phyloP scores from a whole-genome alignment of 2,797 vertebrate species.

The Acrossocheilus wenchowensis region DNA sequence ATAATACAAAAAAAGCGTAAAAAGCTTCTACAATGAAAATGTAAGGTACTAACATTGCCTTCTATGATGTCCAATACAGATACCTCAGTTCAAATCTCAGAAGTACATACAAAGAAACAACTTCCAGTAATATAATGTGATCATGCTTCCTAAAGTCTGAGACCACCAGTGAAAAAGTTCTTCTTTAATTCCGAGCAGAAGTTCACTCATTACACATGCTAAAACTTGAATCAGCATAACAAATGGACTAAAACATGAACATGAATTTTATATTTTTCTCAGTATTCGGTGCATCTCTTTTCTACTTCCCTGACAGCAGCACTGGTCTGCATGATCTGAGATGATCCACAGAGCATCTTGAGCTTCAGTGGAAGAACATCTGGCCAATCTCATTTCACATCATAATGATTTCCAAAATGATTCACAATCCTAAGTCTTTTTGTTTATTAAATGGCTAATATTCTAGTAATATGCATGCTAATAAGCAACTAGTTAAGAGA shows the following conservation, averaged over 20 bases:
- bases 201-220: neutral
- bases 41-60: too few species aligned
- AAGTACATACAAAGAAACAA: neutral
- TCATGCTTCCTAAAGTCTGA: neutral
- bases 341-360: neutral
- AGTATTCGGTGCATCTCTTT: neutral
- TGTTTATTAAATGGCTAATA: too few species aligned
- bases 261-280: neutral
- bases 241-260: neutral
- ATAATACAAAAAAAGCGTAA: neutral
- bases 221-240: neutral
- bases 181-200: neutral
- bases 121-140: neutral
- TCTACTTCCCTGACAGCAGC: neutral
- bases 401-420: neutral
- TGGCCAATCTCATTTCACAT: neutral
- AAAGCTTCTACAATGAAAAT: too few species aligned
- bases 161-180: neutral
- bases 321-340: neutral
- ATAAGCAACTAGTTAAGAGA: too few species aligned
- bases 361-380: neutral
- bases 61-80: too few species aligned
- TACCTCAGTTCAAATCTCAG: too few species aligned
- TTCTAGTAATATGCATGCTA: too few species aligned
- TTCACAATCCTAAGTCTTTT: neutral